Evolutionary conservation across 2,797 vertebrate species (phyloP), one percentile per base, ranked within the genome.

Genomic region (Gambelia wislizenii): DNA sequence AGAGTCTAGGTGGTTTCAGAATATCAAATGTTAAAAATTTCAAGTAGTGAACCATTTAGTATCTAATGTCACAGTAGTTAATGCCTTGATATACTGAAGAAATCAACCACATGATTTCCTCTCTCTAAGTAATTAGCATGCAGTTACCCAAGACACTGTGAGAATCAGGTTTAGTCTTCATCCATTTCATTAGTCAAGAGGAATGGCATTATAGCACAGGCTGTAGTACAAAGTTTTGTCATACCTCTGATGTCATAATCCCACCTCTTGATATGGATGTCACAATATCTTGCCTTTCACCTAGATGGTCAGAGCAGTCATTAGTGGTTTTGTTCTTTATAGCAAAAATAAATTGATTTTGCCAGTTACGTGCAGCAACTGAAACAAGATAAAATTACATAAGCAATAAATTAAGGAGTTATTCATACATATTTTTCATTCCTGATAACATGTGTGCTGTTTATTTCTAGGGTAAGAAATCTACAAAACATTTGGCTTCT

Each of bases 401-500:
- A 18, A 75, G 69, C 8, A n/a, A 80, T 52, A 22, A 83, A 16
- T 86, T 76, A 33, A 81, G 49, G 49, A 33, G 3, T 89, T 90
- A 33, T 82, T 0, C 74, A 91, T 87, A 30, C 2, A 3, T n/a
- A 27, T 80, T 70, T 84, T 84, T 81, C 36, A 61, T 61, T 85
- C 33, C 25, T 36, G 0, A 80, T 59, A 78, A 1, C 90, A 88
- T 91, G 25, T 44, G 1, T 52, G n/a, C 59, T 75, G 0, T 6
- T 80, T 86, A 89, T 95, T 92, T 95, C 44, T 84, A 98, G 97
- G 96, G 96, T 96, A 97, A 97, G 96, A 97, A 95, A 95, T 95
- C 96, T 97, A 94, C 96, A 96, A 97, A 97, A 96, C 96, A 97
- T 93, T 95, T 97, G 97, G 97, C 96, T 95, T 96, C 96, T 91